A percentile compares a stretch with the other conserved stretches of the same genome.
Conservation (phyloP, 2,113 vertebrate genomes). For the Seriola aureovittata region DNA sequence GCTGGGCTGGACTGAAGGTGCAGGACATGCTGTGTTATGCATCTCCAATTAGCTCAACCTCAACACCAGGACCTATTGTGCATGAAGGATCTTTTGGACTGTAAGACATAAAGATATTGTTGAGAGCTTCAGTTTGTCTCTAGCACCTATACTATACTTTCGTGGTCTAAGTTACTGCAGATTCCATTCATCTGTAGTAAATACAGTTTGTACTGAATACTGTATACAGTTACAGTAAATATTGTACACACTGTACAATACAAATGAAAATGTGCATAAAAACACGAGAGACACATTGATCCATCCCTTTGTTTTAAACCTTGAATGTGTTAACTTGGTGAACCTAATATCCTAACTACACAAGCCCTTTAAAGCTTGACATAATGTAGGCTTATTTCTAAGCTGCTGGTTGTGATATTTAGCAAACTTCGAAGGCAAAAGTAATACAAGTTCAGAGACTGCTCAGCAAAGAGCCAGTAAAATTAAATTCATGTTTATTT, state of each 20-base stretch:
- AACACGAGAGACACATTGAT: background rate
- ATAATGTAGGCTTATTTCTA: background rate
- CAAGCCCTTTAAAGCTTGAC: background rate
- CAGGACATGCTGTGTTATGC: slow-evolving; percentile 33
- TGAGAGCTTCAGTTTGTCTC: background rate
- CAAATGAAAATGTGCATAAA: background rate
- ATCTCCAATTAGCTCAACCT: slow-evolving; percentile 31
- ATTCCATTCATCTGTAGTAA: background rate
- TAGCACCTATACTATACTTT: background rate
- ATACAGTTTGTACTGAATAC: background rate
- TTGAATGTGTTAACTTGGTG: background rate
- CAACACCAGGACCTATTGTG: slow-evolving; percentile 12
- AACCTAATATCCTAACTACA: background rate
- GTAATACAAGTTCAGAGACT: background rate
- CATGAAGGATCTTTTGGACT: background rate
- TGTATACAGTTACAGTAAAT: background rate
- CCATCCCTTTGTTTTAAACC: background rate
- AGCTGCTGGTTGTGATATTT: background rate
- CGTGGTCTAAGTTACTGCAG: background rate
- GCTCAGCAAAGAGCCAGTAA: background rate
- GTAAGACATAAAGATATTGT: background rate
- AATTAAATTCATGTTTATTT: background rate
- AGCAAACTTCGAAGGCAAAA: background rate
- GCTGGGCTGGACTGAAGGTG: slow-evolving; percentile 1
- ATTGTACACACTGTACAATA: background rate